Base-by-base conservation (phyloP, 2,888 invertebrate species). In the Tupiocoris notatus region DNA sequence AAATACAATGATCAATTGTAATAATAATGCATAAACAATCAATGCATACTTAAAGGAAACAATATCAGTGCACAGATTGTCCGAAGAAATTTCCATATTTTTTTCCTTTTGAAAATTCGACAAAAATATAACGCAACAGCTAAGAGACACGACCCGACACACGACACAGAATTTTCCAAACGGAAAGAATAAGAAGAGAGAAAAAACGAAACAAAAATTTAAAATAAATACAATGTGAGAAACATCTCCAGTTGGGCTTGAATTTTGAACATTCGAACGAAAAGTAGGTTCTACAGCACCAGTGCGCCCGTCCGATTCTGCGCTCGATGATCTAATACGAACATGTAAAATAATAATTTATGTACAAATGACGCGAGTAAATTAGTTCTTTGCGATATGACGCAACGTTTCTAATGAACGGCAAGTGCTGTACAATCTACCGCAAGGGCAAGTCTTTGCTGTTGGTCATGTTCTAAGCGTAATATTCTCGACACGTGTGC, bases 381-480 rank as follows among this genome's bases (percentile, higher is more conserved):
- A 6, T 18, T 6, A 9, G 39, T 39, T 39, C 39, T 12, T 7
- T 39, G 39, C 39, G 12, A 39, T 39, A 7, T 39, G 6, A 12
- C 7, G 9, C 9, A 54, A n/a, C n/a, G 20, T 9, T 59, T 18
- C 17, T 9, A 59, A 59, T 18, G 59, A 59, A 20, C n/a, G 57
- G 21, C 70, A 39, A 62, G 68, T 74, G 76, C 78, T 78, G 78
- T 77, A 78, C 68, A 78, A 78, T 68, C 78, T 78, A 76, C 73
- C 63, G 62, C 63, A 17, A 73, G 67, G 65, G 65, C 65, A 65
- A 65, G 70, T 71, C 68, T 73, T 78, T 71, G 74, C 78, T 78
- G 78, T 78, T 77, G 78, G 78, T 78, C 78, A 77, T 78, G 78
- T 76, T 73, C 39, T 78, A 78, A 78, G 78, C 78, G 78, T 78